Evolutionary conservation across 1,140 invertebrate species (phyloP).

Genomic region (Listronotus bonariensis): DNA sequence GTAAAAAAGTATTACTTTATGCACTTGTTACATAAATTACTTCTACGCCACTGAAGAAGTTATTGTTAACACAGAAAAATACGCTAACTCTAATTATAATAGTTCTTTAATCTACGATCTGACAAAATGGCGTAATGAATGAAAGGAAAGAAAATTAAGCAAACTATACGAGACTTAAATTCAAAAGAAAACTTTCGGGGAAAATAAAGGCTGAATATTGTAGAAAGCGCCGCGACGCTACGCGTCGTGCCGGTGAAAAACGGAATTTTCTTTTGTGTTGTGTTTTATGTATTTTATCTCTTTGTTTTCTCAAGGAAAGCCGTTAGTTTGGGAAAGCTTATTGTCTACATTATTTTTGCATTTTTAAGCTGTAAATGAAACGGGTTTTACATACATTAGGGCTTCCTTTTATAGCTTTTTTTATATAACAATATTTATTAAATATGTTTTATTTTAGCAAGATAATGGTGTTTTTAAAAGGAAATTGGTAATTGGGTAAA

Average conservation of each 20-base stretch:
- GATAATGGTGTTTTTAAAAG: no score
- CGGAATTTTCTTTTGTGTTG: slow-evolving; percentile 25
- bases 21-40: no score
- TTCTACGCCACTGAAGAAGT: no score
- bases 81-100: no score
- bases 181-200: slow-evolving; percentile 22
- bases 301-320: slow-evolving; percentile 29
- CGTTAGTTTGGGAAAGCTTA: slow-evolving; percentile 28
- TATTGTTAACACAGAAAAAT: no score
- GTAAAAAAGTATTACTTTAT: no score
- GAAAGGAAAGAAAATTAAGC: slow-evolving; percentile 18
- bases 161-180: slow-evolving; percentile 20
- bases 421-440: neutral
- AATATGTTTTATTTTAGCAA: neutral
- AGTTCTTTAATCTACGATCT: no score
- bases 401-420: slow-evolving; percentile 1
- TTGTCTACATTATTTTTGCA: slow-evolving; percentile 26
- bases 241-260: slow-evolving; percentile 6
- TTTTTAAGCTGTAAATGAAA: slow-evolving; percentile 12
- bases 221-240: slow-evolving; percentile 12
- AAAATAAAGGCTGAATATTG: slow-evolving; percentile 21
- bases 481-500: no score
- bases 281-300: slow-evolving; percentile 27
- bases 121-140: slow-evolving; percentile 9
- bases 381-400: slow-evolving; percentile 8